Conservation (phyloP, 2,113 vertebrate species). For the Barbus barbus region DNA sequence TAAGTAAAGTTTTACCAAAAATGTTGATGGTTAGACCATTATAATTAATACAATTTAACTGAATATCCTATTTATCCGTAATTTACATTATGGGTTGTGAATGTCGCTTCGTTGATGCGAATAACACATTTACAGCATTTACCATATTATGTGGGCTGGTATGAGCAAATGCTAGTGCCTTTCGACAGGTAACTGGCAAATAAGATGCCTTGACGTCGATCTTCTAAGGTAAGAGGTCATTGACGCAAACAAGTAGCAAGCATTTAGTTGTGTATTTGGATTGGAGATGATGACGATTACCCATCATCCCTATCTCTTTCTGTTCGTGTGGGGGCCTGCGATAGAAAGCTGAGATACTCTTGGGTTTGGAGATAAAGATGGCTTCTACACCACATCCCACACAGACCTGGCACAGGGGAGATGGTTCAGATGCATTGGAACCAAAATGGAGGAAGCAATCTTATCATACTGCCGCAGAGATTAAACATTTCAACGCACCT, state of each 20-base stretch:
- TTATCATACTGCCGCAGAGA: conserved; percentile 62
- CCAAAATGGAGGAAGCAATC: conserved; percentile 65
- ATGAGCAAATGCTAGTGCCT: neutral
- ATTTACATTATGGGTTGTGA: neutral
- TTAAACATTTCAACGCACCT: conserved; percentile 69
- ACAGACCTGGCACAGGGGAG: conserved; percentile 52
- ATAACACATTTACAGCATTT: neutral
- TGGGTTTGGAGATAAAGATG: conserved; percentile 23
- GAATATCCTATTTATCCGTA: neutral
- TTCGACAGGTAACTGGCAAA: neutral
- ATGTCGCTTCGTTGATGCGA: neutral
- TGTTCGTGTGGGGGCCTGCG: conserved; percentile 17
- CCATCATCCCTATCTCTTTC: neutral
- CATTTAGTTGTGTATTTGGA: neutral
- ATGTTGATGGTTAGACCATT: neutral
- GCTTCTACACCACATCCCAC: conserved; percentile 54
- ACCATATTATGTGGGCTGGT: neutral
- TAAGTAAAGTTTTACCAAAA: too few relatives aligned
- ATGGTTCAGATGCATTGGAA: conserved; percentile 44
- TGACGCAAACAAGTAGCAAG: neutral
- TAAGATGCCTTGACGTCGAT: neutral
- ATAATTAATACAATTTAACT: neutral
- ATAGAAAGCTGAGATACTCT: conserved; percentile 41
- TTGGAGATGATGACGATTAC: conserved; percentile 19
- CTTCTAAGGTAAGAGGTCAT: neutral